Base-by-base conservation (phyloP, 1,140 invertebrate genomes). In the Caenorhabditis remanei region DNA sequence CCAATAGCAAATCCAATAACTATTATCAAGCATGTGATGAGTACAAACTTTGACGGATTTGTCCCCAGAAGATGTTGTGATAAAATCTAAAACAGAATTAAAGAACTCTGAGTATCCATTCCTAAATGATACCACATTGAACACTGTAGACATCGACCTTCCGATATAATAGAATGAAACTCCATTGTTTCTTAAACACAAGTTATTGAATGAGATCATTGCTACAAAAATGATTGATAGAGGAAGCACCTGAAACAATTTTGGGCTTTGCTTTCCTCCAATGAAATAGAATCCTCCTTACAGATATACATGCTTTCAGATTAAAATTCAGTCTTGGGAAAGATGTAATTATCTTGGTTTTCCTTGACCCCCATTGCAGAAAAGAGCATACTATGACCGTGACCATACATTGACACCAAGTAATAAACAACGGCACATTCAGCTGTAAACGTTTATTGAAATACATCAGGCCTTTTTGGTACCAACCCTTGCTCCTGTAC, bases 91-190 rank as follows among this genome's bases (percentile, higher is more conserved):
- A 71, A 43, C 21, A 32, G 56, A 21, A 11, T 14, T 53, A 14
- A 16, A 0, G 50, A 8, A 14, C 11, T 53, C 50, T 8, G 5
- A 53, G 16, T 16, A 14, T 53, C 16, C n/a, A 9, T 4, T 21
- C 56, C 5, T 61, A 46, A 43, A 7, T 40, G 8, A 90, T 90
- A 94, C 94, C 1, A 99, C 97, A 95, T 99, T 99, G 92, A 99
- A 99, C 9, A 99, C 97, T 3, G 98, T 99, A 4, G 98, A 99
- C 48, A 99, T 93, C 2, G 97, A 99, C 90, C 98, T 94, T 40
- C 97, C 97, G 88, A 99, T 95, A 90, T 98, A 99, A 93, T 99
- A 99, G 93, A 99, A 99, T 55, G 98, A 95, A 7, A 99, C 97
- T 19, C 95, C 97, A 53, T 99, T 97, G 94, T 98, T 95, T 94